Base-by-base conservation (phyloP, 2,113 vertebrate species). In the Candoia aspera region DNA sequence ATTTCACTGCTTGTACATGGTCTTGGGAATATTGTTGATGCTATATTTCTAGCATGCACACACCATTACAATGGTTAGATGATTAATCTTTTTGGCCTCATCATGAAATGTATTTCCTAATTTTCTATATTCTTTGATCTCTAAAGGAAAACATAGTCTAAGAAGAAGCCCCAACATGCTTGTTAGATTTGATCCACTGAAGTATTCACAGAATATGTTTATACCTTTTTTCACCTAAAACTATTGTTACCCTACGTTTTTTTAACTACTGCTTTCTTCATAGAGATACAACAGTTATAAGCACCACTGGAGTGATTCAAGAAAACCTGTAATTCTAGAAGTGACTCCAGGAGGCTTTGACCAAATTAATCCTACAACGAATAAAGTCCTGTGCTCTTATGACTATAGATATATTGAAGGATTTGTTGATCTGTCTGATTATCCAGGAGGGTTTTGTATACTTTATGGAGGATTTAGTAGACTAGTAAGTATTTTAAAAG, bases 331-430 rank as follows among this genome's bases (percentile, higher is more conserved):
- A 92, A 96, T 98, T 96, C 96, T 99, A 95, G 99, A 99, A 97
- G 99, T 99, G 94, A 99, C 99, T 42, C 99, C 99, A 64, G 99
- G 99, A 90, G 98, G 99, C 93, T 98, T 99, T 96, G 99, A 99
- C 97, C 99, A 99, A 95, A 99, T 99, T 62, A 98, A 99, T 96
- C 98, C 99, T 87, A 97, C 98, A 92, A 99, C 98, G 90, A 99
- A 99, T 97, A 96, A 98, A 93, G 97, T 99, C 92, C 97, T 99
- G n/a, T 99, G 99, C 92, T 99, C 99, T 88, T 99, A 99, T 90
- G 99, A 99, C 97, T 99, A 99, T 93, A 98, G 99, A 94, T 99
- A 99, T 29, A 97, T 99, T n/a, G 99, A 99, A 98, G 99, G 99
- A 60, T 99, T 99, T 95, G 98, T 98, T 13, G 99, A 99, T 96